phyloP scores from a whole-genome alignment of 2,113 vertebrate species.

The Tragelaphus scriptus region DNA sequence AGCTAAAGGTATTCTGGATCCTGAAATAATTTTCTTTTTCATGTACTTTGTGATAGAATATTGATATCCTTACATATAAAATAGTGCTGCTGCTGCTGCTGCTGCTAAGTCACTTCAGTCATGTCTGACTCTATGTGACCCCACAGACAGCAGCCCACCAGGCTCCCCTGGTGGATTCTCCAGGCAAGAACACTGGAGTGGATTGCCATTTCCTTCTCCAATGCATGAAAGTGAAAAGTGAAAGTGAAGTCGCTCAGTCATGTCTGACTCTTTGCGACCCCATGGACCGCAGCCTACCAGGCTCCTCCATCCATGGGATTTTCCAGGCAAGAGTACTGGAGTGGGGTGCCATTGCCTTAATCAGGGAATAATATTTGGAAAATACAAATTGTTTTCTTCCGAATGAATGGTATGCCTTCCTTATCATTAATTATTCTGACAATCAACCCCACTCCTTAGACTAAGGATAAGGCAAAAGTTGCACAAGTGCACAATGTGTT shows the following conservation, averaged over 20 bases:
- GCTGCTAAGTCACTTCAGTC: no score
- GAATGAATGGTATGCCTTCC: background rate
- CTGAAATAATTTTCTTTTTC: conserved; percentile 7
- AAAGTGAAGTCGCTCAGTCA: no score
- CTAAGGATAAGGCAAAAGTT: background rate
- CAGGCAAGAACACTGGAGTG: no score
- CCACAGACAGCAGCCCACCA: no score
- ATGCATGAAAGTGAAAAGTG: no score
- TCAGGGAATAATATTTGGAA: background rate
- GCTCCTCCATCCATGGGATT: no score
- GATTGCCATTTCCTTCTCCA: no score
- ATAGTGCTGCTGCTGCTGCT: background rate
- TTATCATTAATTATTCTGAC: background rate
- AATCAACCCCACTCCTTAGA: background rate
- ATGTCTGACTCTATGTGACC: no score
- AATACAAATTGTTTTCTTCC: background rate
- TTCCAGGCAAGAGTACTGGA: no score
- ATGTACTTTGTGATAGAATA: conserved; percentile 6
- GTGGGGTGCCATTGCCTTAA: background rate
- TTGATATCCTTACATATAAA: background rate
- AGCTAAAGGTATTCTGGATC: background rate
- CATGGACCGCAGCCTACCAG: no score
- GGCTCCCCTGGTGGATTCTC: no score
- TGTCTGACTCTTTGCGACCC: no score
- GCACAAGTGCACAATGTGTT: background rate